Conservation (phyloP, 2,113 vertebrate species). For the Megaleporinus macrocephalus region DNA sequence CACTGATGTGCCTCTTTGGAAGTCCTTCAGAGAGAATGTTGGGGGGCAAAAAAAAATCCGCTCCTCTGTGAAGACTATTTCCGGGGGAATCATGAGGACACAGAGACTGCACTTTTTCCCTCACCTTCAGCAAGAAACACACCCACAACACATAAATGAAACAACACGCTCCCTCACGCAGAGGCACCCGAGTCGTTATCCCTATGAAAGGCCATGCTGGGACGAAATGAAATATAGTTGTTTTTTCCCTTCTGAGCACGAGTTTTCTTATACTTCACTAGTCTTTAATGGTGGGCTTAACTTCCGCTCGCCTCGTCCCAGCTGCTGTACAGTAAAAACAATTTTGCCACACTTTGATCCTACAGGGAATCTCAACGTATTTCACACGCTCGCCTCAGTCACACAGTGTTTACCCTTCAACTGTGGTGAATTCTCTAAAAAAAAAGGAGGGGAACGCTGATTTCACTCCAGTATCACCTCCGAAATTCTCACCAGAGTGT, state of each 20-base stretch:
- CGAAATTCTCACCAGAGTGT: neutral
- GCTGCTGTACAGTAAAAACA: conserved; percentile 10
- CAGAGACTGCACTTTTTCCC: neutral
- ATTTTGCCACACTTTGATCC: neutral
- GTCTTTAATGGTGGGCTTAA: neutral
- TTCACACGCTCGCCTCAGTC: neutral
- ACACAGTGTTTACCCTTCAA: conserved; percentile 22
- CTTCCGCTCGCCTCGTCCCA: neutral
- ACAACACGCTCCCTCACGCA: neutral
- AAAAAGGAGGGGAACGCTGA: neutral
- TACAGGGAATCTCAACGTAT: neutral
- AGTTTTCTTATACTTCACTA: neutral
- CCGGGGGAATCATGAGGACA: neutral
- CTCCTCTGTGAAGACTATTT: conserved; percentile 12
- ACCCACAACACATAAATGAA: neutral
- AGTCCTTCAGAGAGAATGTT: neutral
- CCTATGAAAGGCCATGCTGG: neutral
- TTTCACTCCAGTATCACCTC: neutral
- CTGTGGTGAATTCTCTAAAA: neutral
- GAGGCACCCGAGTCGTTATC: conserved; percentile 12
- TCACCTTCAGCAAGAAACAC: neutral
- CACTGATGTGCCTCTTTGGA: conserved; percentile 10
- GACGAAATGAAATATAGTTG: neutral
- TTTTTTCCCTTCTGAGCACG: neutral
- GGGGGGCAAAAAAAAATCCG: neutral